Evolutionary conservation across 1,140 invertebrate genomes (phyloP), one percentile per base, ranked within the genome.

Genomic region (Adelges cooleyi): DNA sequence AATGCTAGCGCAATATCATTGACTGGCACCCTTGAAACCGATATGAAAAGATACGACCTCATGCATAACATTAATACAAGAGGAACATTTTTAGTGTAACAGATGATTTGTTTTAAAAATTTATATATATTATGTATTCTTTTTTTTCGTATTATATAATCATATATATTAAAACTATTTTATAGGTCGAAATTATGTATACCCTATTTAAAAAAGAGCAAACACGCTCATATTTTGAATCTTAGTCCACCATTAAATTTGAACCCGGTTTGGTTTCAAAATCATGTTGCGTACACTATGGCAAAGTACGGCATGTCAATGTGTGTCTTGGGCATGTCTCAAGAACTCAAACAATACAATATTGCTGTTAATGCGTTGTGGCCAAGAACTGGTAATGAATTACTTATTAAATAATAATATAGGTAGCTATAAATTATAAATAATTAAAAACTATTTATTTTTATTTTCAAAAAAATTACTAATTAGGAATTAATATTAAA

Each of bases 221-320:
- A 84, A 67, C 95, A 96, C 78, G 89, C 93, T 4, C 96, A 98
- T 71, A 97, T 99, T 71, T 78, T 99, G 4, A 98, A 98, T 74
- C 78, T 98, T 10, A 95, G 91, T 66, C 96, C 96, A 20, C 96
- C 96, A 2, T 75, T 99, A 10, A 92, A 87, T 72, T 82, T 99
- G 84, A 82, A 86, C 68, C 82, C 90, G 0, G 77, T 82, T 69
- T 99, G 96, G 70, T 99, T 99, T 74, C 81, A 83, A 65, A 82
- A 87, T 70, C 90, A 98, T 78, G 86, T 96, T 52, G 94, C 93
- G 1, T 99, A 98, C 74, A 98, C 95, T 0, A 97, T 98, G 84
- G 90, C 95, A 1, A 99, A 99, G 72, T 98, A 95, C 74, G 95
- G 95, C 18, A 99, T 99, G 96, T 96, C 92, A 0, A 92, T 99